Evolutionary conservation across 2,113 vertebrate genomes (phyloP).

Genomic region (Tupaia chinensis): DNA sequence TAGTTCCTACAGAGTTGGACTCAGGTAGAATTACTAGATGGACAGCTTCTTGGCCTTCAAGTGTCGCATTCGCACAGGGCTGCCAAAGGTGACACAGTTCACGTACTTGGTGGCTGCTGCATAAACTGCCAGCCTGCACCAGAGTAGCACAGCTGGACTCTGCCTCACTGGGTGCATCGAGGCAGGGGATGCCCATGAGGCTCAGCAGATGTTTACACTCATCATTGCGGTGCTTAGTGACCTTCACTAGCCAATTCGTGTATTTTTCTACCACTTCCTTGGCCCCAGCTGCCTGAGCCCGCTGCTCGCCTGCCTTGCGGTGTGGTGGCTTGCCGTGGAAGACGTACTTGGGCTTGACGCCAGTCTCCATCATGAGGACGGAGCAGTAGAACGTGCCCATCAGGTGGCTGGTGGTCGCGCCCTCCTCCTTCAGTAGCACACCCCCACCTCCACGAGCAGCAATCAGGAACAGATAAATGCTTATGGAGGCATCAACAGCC

Average conservation of each 20-base stretch:
- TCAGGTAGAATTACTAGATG: slow-evolving; percentile 97
- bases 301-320: slow-evolving; percentile 94
- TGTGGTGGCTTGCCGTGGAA: slow-evolving; percentile 97
- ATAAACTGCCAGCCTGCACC: slow-evolving; percentile 95
- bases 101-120: slow-evolving; percentile 97
- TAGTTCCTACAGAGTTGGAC: slow-evolving; percentile 92
- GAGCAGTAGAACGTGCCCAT: slow-evolving; percentile 99
- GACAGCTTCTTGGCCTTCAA: slow-evolving; percentile 99
- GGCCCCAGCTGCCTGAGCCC: slow-evolving; percentile 94
- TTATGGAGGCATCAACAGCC: slow-evolving; percentile 98
- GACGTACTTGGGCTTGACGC: slow-evolving; percentile 97
- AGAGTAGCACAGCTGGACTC: slow-evolving; percentile 94
- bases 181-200: slow-evolving; percentile 96
- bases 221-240: slow-evolving; percentile 95
- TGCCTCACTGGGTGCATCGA: slow-evolving; percentile 96
- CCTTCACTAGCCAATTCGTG: slow-evolving; percentile 96
- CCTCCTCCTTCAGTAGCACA: slow-evolving; percentile 94
- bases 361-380: slow-evolving; percentile 96
- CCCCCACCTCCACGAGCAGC: slow-evolving; percentile 97
- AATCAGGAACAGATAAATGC: slow-evolving; percentile 99
- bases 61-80: slow-evolving; percentile 94
- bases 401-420: slow-evolving; percentile 97
- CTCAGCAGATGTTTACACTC: slow-evolving; percentile 95
- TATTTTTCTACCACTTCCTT: slow-evolving; percentile 95
- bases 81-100: slow-evolving; percentile 98